Evolutionary conservation across 2,113 vertebrate species (phyloP).

Genomic region (Stomatorhinus ivindoensis): DNA sequence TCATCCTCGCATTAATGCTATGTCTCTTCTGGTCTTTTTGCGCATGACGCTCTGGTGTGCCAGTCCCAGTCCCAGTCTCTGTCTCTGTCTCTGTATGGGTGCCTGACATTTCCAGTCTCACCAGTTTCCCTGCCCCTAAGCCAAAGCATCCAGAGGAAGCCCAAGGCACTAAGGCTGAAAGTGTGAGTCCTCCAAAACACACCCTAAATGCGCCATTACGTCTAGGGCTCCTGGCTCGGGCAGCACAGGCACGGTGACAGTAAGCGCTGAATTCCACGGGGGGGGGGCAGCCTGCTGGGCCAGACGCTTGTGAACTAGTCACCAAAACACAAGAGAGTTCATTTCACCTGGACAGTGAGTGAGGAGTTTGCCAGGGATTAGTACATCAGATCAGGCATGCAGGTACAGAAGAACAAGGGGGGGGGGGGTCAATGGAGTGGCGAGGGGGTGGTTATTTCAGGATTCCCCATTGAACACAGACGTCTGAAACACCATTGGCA

Average conservation of each 20-base stretch:
- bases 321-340: neutral
- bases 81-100: neutral
- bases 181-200: neutral
- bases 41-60: neutral
- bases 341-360: neutral
- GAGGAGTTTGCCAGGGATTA: neutral
- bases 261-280: neutral
- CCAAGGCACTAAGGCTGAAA: neutral
- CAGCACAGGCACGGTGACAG: neutral
- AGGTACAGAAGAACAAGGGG: slow-evolving; percentile 32
- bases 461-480: slow-evolving; percentile 51
- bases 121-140: neutral
- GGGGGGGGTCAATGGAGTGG: slow-evolving; percentile 34
- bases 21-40: neutral
- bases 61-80: neutral
- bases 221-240: neutral
- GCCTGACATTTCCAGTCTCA: neutral
- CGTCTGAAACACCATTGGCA: slow-evolving; percentile 60
- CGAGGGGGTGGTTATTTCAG: slow-evolving; percentile 20
- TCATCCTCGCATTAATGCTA: neutral
- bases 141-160: neutral
- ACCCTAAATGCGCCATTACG: neutral
- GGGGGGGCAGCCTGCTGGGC: neutral
- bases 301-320: neutral
- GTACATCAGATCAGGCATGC: slow-evolving; percentile 48